Base-by-base conservation (phyloP, 2,888 invertebrate species). In the Drosophila formosana region DNA sequence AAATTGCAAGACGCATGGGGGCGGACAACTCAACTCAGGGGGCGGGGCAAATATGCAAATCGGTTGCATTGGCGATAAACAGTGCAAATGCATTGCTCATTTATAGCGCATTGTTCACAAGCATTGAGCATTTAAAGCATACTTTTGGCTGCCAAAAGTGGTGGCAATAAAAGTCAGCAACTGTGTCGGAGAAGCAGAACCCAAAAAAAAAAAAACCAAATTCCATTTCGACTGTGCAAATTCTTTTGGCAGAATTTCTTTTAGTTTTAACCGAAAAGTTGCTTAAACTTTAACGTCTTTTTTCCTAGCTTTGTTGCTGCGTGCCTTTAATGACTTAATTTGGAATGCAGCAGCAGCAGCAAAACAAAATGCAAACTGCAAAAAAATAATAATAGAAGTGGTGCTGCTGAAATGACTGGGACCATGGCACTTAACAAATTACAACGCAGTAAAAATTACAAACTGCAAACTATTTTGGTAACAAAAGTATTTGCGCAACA, bases 291-390 rank as follows among this genome's bases (percentile, higher is more conserved):
- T 13, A 11, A 18, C 28, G 18, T 30, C n/a, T 39, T 55, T 55
- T 8, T 47, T 57, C 8, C 8, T 9, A 32, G 9, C 32, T 32
- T 37, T 37, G 37, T 11, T 37, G 11, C 37, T 37, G 37, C 82
- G 82, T 79, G 77, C 28, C 61, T 77, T 74, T 87, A 85, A 85
- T 89, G 77, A 87, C 89, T 85, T 79, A 51, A 89, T 85, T 87
- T 73, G 64, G 6, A 58, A 57, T 49, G 30, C 49, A 47, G 28
- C 28, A 28, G 9, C 18, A 13, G n/a, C 41, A 28, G 52, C 25
- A 60, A 60, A 66, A 61, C 13, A 52, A 64, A 76, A 64, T 45
- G 39, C 43, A 66, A 60, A 25, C 43, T 50, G 56, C 63, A 37
- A 7, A 8, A 41, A 56, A 61, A 43, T 26, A 55, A 57, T 11